These are phyloP conservation scores for Nephrotoma flavescens DNA, from an alignment of 2,888 invertebrate species.

Conservation along the genomic window DNA sequence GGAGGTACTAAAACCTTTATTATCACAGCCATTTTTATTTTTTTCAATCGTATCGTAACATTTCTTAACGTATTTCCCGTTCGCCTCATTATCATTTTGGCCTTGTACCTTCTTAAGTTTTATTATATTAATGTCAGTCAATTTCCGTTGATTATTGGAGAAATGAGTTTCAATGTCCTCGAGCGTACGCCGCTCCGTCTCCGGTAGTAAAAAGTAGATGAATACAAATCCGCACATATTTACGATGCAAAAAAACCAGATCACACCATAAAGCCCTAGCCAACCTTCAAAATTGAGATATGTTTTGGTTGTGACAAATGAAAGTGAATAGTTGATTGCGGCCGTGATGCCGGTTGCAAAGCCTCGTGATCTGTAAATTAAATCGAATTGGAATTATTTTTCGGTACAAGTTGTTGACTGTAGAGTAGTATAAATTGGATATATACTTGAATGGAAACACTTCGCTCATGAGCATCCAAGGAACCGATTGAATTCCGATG, in stretches of 20 bases:
- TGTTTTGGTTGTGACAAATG: slow-evolving; percentile 38
- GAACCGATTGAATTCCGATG: slow-evolving; percentile 30
- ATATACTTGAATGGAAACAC: slow-evolving; percentile 40
- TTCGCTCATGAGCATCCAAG: slow-evolving; percentile 42
- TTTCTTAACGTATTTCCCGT: background rate
- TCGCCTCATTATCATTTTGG: background rate
- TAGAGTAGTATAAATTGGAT: background rate
- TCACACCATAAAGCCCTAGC: slow-evolving; percentile 35
- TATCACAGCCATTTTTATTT: slow-evolving; percentile 12
- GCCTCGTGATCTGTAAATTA: slow-evolving; percentile 12
- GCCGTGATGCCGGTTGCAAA: slow-evolving; percentile 29
- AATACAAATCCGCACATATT: slow-evolving; percentile 31
- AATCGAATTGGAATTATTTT: background rate
- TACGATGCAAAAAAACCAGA: slow-evolving; percentile 35
- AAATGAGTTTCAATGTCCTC: slow-evolving; percentile 16
- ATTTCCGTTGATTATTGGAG: slow-evolving; percentile 13
- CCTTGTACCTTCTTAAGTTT: slow-evolving; percentile 5
- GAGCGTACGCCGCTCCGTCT: slow-evolving; percentile 35
- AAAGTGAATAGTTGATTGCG: slow-evolving; percentile 37
- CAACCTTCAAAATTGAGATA: slow-evolving; percentile 34
- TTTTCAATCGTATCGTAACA: background rate
- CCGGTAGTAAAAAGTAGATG: slow-evolving; percentile 38
- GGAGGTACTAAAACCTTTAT: slow-evolving; percentile 10
- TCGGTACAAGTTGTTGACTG: background rate
- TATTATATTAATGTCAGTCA: slow-evolving; percentile 13